These are phyloP conservation scores for Camptogramma bilineatum DNA, from an alignment of 2,888 invertebrate genomes.

Conservation along the genomic window DNA sequence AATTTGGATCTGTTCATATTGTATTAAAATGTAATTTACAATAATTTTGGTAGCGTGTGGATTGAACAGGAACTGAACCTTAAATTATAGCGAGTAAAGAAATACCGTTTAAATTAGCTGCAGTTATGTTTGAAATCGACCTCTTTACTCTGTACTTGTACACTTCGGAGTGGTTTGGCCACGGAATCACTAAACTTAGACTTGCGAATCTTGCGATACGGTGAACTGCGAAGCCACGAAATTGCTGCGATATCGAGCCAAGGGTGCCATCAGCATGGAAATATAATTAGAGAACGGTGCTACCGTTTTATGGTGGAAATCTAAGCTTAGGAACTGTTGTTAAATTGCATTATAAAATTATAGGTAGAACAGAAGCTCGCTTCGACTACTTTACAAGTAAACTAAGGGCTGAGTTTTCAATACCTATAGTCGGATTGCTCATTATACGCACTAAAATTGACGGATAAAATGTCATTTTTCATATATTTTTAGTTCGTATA, in stretches of 20 bases:
- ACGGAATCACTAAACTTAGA: constrained; percentile 13
- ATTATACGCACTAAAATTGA: no score
- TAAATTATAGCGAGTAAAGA: neutral
- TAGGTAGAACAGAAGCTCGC: neutral
- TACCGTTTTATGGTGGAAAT: neutral
- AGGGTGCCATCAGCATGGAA: constrained; percentile 18
- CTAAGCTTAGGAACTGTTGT: neutral
- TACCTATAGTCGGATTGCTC: no score
- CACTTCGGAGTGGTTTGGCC: constrained; percentile 9
- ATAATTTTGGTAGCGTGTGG: no score
- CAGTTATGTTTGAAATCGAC: neutral
- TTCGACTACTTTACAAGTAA: no score
- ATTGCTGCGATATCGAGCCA: constrained; percentile 13
- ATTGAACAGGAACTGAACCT: no score
- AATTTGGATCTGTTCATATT: no score
- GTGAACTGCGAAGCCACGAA: constrained; percentile 12
- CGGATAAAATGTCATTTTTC: no score
- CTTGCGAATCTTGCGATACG: constrained; percentile 8
- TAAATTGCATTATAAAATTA: neutral
- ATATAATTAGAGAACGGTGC: constrained; percentile 13
- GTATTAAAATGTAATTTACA: no score
- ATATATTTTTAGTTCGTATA: no score
- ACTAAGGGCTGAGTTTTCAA: no score
- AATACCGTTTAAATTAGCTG: neutral
- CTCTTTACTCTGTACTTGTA: neutral